Evolutionary conservation across 2,113 vertebrate species (phyloP), one percentile per base, ranked within the genome.

Genomic region (Psilopogon haemacephalus): DNA sequence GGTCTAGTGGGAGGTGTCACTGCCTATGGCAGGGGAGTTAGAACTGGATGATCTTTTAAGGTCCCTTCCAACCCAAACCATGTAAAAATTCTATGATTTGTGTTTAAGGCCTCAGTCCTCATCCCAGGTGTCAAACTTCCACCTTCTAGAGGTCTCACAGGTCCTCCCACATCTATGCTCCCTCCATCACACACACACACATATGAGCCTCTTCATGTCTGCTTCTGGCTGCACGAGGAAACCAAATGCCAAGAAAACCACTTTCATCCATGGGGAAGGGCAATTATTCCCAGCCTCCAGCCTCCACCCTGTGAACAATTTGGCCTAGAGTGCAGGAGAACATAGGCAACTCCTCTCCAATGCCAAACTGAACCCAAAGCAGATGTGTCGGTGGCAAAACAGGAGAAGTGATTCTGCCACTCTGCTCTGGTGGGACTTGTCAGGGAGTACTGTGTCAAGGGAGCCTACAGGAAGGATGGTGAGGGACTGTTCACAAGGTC

Each of bases 271-370:
- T 1, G 7, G 15, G 5, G 38, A 30, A 68, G 28, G 28, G 28
- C 11, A n/a, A 6, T 14, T 6, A 52, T 20, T 35, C 28, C 19
- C 40, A 35, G 33, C 24, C 28, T 44, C 33, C 40, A 50, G 44
- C 55, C 37, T 30, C 8, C 4, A 7, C 6, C 60, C 55, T 0
- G 3, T 0, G 7, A n/a, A 21, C 1, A 5, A 3, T 9, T 1
- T 3, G 35, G 40, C 32, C 28, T 35, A 26, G 26, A 38, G 33
- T 17, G 24, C 24, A 9, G 30, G 40, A 10, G 27, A 27, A 27
- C 5, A 9, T 33, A 17, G 38, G 40, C 79, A 50, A 16, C 35
- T 18, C 10, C 17, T 8, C 32, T 42, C 9, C 35, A 52, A 67
- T 15, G 17, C 26, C 55, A 42, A 44, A 56, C 30, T 4, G 7